Conservation (phyloP, 2,797 vertebrate genomes). For the Scleropages formosus region DNA sequence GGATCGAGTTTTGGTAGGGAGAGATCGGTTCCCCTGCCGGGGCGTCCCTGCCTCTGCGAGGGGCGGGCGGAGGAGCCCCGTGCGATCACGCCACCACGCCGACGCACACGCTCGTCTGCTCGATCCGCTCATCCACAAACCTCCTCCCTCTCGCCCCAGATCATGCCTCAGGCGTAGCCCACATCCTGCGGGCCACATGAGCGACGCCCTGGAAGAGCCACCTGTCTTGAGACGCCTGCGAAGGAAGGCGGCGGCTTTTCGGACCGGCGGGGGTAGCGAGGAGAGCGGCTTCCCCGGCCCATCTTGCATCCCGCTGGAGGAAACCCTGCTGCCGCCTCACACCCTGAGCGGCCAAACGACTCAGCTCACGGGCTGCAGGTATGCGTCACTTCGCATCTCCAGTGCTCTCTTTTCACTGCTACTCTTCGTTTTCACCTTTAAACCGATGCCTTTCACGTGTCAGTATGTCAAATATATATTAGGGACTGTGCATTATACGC, state of each 20-base stretch:
- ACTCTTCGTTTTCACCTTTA: background rate
- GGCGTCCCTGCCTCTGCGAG: background rate
- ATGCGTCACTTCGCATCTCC: conserved; percentile 40
- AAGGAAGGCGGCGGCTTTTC: conserved; percentile 70
- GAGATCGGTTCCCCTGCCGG: conserved; percentile 60
- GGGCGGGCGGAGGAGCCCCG: too few species aligned
- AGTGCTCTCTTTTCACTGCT: background rate
- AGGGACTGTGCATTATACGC: conserved; percentile 12
- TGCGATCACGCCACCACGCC: too few species aligned
- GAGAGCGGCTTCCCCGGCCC: conserved; percentile 56
- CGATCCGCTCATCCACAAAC: conserved; percentile 53
- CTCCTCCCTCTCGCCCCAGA: conserved; percentile 58
- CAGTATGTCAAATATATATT: background rate
- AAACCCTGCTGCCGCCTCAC: conserved; percentile 59
- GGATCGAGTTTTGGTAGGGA: conserved; percentile 74
- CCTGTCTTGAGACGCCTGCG: conserved; percentile 63
- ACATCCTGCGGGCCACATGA: conserved; percentile 71
- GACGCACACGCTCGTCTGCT: conserved; percentile 48
- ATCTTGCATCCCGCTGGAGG: conserved; percentile 62
- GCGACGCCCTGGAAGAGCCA: conserved; percentile 67
- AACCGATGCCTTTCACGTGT: background rate
- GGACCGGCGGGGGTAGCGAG: conserved; percentile 55
- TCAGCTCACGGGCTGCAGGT: conserved; percentile 65
- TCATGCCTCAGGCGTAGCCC: conserved; percentile 72
- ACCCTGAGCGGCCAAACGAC: conserved; percentile 54